Conservation (phyloP, 2,113 vertebrate species). For the Micronisus gabar region DNA sequence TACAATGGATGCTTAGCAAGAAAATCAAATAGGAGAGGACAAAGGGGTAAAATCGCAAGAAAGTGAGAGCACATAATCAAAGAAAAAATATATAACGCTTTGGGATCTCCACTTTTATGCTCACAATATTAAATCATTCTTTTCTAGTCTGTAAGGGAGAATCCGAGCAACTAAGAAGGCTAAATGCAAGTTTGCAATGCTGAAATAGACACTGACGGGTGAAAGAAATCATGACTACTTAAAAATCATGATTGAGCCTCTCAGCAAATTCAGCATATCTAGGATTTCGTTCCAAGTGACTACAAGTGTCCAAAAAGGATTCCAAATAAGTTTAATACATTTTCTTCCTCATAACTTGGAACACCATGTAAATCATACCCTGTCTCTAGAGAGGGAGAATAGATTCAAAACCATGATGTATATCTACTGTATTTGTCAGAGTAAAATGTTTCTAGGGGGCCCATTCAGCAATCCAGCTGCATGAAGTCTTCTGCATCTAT, state of each 20-base stretch:
- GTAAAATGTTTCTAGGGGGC: background rate
- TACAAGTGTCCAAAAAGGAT: background rate
- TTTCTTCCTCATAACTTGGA: background rate
- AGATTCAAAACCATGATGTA: background rate
- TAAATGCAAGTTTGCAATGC: slow-evolving; percentile 21
- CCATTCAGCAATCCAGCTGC: background rate
- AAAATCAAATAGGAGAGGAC: slow-evolving; percentile 52
- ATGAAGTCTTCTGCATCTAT: background rate
- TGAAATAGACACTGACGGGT: background rate
- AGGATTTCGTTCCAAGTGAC: background rate
- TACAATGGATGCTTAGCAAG: slow-evolving; percentile 28
- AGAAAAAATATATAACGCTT: background rate
- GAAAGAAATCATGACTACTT: background rate
- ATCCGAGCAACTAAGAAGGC: background rate
- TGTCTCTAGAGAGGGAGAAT: background rate
- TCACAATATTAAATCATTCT: slow-evolving; percentile 14
- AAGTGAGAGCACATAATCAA: background rate
- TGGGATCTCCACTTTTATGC: background rate
- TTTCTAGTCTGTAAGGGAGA: background rate
- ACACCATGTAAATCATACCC: background rate
- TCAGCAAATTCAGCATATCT: background rate
- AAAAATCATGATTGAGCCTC: background rate
- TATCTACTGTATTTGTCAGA: background rate
- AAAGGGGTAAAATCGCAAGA: background rate
- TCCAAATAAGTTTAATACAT: background rate